Evolutionary conservation across 2,113 vertebrate species (phyloP).

Genomic region (Leptosomus discolor): DNA sequence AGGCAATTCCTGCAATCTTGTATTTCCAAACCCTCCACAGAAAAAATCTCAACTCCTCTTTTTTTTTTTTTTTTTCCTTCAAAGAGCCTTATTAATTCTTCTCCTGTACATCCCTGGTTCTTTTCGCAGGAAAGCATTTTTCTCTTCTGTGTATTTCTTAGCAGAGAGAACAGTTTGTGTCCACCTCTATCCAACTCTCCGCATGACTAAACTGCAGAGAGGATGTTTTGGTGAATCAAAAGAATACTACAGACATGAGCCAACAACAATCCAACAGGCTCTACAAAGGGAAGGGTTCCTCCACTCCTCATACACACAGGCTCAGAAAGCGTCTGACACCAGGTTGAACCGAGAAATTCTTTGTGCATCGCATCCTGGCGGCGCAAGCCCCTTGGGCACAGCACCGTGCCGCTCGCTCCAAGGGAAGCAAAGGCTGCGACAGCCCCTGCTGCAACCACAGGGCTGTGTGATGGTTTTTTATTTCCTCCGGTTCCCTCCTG

Average conservation of each 20-base stretch:
- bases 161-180: background rate
- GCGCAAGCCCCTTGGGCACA: rapidly evolving
- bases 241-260: rapidly evolving
- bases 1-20: background rate
- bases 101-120: background rate
- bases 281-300: background rate
- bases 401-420: rapidly evolving
- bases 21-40: background rate
- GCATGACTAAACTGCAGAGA: background rate
- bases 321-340: background rate
- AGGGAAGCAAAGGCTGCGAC: background rate
- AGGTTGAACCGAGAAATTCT: background rate
- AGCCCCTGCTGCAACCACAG: background rate
- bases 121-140: background rate
- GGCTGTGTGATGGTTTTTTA: background rate
- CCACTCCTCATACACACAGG: background rate
- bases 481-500: background rate
- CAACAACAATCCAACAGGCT: background rate
- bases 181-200: background rate
- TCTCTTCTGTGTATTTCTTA: background rate
- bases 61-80: background rate
- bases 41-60: background rate
- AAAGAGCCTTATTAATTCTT: background rate
- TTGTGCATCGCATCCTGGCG: rapidly evolving
- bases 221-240: background rate